A percentile compares a stretch with the other conserved stretches of the same genome.
Evolutionary conservation across 2,113 vertebrate species (phyloP).

Genomic region (Cryptomyrus ogoouensis): DNA sequence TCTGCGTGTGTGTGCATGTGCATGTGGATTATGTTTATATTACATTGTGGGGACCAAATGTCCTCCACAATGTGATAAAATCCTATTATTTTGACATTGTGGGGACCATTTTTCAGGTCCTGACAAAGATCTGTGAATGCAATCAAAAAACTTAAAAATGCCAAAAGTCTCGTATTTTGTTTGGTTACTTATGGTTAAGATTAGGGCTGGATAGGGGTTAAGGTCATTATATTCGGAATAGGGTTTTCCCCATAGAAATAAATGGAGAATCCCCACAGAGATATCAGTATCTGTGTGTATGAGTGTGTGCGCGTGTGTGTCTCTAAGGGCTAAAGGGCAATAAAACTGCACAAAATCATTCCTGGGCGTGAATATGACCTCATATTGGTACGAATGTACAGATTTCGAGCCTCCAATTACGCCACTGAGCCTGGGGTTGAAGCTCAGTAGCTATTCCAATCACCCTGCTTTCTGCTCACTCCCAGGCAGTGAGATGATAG

Average conservation of each 20-base stretch:
- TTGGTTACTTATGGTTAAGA: too few relatives aligned
- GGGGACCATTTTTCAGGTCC: too few relatives aligned
- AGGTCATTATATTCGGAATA: too few relatives aligned
- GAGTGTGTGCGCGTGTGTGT: background rate
- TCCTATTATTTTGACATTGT: too few relatives aligned
- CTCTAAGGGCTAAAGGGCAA: background rate
- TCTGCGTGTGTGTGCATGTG: background rate
- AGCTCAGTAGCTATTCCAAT: background rate
- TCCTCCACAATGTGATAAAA: too few relatives aligned
- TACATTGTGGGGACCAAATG: too few relatives aligned
- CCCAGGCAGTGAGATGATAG: background rate
- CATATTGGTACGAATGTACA: background rate
- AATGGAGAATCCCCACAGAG: too few relatives aligned
- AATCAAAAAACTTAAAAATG: too few relatives aligned
- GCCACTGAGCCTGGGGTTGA: background rate
- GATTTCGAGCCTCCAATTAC: background rate
- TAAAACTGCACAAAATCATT: background rate
- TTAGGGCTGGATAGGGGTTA: too few relatives aligned
- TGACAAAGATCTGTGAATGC: too few relatives aligned
- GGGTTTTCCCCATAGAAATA: too few relatives aligned
- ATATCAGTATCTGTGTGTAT: background rate
- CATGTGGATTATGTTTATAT: background rate
- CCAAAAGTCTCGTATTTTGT: too few relatives aligned
- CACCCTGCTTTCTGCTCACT: background rate
- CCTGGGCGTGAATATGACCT: background rate